phyloP scores from a whole-genome alignment of 1,140 invertebrate species.

The Aphaenogaster floridana region DNA sequence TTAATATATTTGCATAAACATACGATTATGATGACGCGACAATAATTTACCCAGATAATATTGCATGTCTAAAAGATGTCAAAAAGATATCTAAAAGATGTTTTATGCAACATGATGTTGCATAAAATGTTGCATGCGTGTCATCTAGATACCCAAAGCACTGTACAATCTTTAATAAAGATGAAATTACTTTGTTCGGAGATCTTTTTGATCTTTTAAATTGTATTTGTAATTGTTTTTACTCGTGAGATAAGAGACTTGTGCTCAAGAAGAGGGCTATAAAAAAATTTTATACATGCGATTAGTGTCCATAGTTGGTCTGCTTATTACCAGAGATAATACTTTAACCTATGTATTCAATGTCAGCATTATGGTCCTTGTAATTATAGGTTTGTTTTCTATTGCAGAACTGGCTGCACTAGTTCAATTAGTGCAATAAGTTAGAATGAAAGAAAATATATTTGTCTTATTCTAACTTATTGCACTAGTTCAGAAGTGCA shows the following conservation, averaged over 20 bases:
- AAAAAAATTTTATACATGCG: not conserved
- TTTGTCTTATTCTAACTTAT: too few species aligned
- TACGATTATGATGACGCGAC: too few species aligned
- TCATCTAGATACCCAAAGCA: not conserved
- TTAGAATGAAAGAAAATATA: too few species aligned
- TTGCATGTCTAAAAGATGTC: too few species aligned
- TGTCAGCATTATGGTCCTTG: not conserved
- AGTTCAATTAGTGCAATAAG: too few species aligned
- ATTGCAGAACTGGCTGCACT: too few species aligned
- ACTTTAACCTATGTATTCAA: not conserved
- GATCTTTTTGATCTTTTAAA: not conserved
- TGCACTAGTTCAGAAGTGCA: too few species aligned
- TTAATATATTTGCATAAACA: not conserved
- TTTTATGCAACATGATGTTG: too few species aligned
- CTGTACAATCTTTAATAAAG: not conserved
- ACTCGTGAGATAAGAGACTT: not conserved
- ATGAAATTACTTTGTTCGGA: not conserved
- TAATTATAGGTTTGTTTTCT: not conserved
- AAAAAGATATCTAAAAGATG: too few species aligned
- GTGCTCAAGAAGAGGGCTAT: not conserved
- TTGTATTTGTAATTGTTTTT: not conserved
- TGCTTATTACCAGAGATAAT: not conserved
- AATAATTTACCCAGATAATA: too few species aligned
- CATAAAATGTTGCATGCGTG: too few species aligned
- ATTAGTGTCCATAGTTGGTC: not conserved